Conservation (phyloP, 2,888 invertebrate genomes). For the Plusia festucae region DNA sequence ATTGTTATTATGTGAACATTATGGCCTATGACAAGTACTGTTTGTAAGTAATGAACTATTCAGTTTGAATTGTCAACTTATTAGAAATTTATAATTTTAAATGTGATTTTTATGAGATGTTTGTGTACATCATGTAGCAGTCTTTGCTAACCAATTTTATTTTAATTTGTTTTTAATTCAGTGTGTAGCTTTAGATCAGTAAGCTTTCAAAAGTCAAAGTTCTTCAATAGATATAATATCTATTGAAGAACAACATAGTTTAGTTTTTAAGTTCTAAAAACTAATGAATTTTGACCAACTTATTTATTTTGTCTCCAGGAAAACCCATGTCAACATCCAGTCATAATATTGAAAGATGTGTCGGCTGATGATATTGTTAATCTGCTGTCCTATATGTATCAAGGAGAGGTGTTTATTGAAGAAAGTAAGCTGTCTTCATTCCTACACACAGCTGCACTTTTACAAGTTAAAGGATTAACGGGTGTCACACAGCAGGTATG, state of each 20-base stretch:
- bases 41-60: neutral
- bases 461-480: slow-evolving; percentile 91
- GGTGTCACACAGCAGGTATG: slow-evolving; percentile 87
- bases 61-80: neutral
- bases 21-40: neutral
- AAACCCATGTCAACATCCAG: slow-evolving; percentile 93
- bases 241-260: too few relatives aligned
- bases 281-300: neutral
- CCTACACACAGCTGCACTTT: slow-evolving; percentile 91
- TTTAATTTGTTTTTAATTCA: too few relatives aligned
- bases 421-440: slow-evolving; percentile 91
- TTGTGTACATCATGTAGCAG: neutral
- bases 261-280: too few relatives aligned
- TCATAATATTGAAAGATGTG: slow-evolving; percentile 92
- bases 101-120: neutral
- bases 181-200: too few relatives aligned
- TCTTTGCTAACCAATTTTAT: neutral
- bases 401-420: slow-evolving; percentile 92
- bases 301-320: slow-evolving; percentile 81
- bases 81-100: too few relatives aligned
- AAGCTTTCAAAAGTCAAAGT: too few relatives aligned
- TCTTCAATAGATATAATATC: neutral
- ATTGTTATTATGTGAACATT: slow-evolving; percentile 39
- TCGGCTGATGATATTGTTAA: slow-evolving; percentile 91
- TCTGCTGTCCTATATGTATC: slow-evolving; percentile 92